A percentile compares a stretch with the other conserved stretches of the same genome.
phyloP scores from a whole-genome alignment of 2,888 invertebrate genomes.

The Lasioglossum figueresi region DNA sequence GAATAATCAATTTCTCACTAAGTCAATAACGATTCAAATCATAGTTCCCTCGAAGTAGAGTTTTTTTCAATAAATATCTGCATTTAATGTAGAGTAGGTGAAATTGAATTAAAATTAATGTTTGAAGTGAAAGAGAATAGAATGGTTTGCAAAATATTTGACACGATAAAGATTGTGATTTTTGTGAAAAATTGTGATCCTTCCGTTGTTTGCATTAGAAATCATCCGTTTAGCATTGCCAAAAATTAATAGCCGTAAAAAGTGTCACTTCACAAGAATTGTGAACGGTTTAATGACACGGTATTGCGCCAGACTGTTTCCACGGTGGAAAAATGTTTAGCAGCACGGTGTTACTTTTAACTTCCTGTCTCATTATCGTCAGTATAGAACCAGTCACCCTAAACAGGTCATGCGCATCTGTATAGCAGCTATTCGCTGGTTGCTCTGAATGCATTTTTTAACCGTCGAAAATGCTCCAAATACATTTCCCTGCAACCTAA shows the following conservation, averaged over 20 bases:
- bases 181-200: background rate
- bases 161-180: background rate
- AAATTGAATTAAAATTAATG: background rate
- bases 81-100: background rate
- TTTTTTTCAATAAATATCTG: background rate
- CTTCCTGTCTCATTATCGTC: slow-evolving; percentile 69
- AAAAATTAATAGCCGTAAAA: background rate
- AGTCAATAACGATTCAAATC: too few species aligned
- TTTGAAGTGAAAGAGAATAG: background rate
- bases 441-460: slow-evolving; percentile 60
- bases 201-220: background rate
- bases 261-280: background rate
- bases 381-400: slow-evolving; percentile 67
- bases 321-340: slow-evolving; percentile 30
- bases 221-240: background rate
- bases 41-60: background rate
- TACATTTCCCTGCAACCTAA: slow-evolving; percentile 14
- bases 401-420: slow-evolving; percentile 63
- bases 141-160: background rate
- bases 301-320: slow-evolving; percentile 20
- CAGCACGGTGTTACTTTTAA: slow-evolving; percentile 48
- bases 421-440: slow-evolving; percentile 43
- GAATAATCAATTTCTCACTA: background rate
- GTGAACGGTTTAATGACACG: background rate
- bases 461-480: slow-evolving; percentile 34